These are phyloP conservation scores for Muscidifurax raptorellus DNA, from an alignment of 1,140 invertebrate species.

Conservation along the genomic window DNA sequence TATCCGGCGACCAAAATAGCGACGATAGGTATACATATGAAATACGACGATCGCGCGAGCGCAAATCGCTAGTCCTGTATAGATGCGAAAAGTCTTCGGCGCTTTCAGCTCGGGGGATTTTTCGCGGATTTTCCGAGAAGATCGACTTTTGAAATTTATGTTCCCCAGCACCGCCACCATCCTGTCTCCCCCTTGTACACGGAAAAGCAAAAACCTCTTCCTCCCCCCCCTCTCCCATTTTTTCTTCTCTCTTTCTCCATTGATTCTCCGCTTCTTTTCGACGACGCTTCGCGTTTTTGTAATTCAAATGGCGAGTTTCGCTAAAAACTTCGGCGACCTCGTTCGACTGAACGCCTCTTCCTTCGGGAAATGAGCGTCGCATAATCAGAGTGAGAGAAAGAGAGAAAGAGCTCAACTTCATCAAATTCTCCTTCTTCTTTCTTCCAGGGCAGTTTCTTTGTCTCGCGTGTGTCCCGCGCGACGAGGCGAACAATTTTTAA, in stretches of 20 bases:
- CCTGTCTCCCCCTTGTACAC: conserved; percentile 16
- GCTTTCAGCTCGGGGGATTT: conserved; percentile 30
- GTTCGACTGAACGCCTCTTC: conserved; percentile 7
- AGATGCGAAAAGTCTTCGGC: conserved; percentile 23
- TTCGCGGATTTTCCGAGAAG: conserved; percentile 34
- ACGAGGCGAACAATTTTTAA: conserved; percentile 44
- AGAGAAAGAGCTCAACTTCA: conserved; percentile 30
- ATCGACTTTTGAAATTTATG: conserved; percentile 50
- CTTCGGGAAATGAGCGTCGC: conserved; percentile 5
- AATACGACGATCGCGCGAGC: conserved; percentile 13
- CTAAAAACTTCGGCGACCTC: conserved; percentile 27
- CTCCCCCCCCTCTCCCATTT: background rate
- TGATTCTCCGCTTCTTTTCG: background rate
- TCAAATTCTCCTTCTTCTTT: conserved; percentile 38
- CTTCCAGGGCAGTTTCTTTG: conserved; percentile 3
- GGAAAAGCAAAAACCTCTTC: background rate
- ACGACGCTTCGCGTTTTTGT: conserved; percentile 28
- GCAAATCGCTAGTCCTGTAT: conserved; percentile 3
- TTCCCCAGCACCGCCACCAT: background rate
- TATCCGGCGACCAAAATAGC: background rate
- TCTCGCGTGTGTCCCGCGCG: background rate
- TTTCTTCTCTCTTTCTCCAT: background rate
- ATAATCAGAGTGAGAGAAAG: conserved; percentile 20
- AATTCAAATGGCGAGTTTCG: conserved; percentile 29
- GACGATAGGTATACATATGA: conserved; percentile 9